Evolutionary conservation across 1,140 invertebrate species (phyloP).

Genomic region (Temnothorax nylanderi): DNA sequence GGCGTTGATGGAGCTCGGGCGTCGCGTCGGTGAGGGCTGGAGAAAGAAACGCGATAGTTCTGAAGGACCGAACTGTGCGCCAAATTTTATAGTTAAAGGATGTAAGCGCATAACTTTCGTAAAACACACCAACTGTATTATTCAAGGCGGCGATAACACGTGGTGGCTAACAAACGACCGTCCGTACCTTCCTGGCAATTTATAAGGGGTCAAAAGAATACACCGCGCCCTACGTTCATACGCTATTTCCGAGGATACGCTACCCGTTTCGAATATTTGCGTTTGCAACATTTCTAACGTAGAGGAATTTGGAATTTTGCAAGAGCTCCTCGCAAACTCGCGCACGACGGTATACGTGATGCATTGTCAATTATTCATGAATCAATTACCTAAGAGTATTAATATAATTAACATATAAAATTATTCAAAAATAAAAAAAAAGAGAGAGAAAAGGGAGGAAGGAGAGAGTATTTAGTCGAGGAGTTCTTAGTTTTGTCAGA

Average conservation of each 20-base stretch:
- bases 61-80: slow-evolving; percentile 57
- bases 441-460: neutral
- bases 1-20: slow-evolving; percentile 62
- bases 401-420: slow-evolving; percentile 40
- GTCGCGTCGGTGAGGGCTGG: slow-evolving; percentile 39
- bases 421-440: neutral
- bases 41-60: slow-evolving; percentile 5
- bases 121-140: slow-evolving; percentile 64
- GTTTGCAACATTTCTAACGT: slow-evolving; percentile 50
- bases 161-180: slow-evolving; percentile 63
- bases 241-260: slow-evolving; percentile 42
- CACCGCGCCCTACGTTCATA: slow-evolving; percentile 41
- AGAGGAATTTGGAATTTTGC: slow-evolving; percentile 43
- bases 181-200: slow-evolving; percentile 69
- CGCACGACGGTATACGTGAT: neutral
- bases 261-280: slow-evolving; percentile 43
- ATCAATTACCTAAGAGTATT: slow-evolving; percentile 30
- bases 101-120: slow-evolving; percentile 61
- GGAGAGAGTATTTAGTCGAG: neutral
- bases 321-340: slow-evolving; percentile 14
- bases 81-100: slow-evolving; percentile 59
- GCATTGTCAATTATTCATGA: slow-evolving; percentile 42
- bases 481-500: neutral
- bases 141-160: slow-evolving; percentile 63
- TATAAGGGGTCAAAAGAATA: slow-evolving; percentile 72